phyloP scores from a whole-genome alignment of 1,140 invertebrate species.

The Hyles vespertilio region DNA sequence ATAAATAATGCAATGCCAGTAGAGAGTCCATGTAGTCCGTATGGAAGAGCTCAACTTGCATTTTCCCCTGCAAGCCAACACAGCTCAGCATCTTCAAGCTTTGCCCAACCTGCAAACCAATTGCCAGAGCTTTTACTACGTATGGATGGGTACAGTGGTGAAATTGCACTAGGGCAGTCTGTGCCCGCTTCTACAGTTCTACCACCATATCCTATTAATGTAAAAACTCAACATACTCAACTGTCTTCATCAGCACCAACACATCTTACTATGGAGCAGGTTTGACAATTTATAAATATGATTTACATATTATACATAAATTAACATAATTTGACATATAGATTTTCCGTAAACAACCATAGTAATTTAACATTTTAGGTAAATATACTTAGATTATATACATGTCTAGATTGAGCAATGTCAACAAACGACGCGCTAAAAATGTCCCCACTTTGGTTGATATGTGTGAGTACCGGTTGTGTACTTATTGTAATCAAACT shows the following conservation, averaged over 20 bases:
- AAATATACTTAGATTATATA: too few species aligned
- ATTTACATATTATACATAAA: neutral
- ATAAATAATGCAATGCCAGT: constrained; percentile 59
- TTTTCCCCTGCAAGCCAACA: constrained; percentile 78
- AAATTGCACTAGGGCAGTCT: constrained; percentile 77
- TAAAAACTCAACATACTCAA: constrained; percentile 77
- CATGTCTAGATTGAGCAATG: too few species aligned
- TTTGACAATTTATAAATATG: constrained; percentile 16
- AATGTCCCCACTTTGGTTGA: too few species aligned
- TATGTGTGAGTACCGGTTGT: too few species aligned
- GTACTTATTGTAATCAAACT: too few species aligned
- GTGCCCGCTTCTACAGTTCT: constrained; percentile 73
- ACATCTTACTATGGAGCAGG: constrained; percentile 83
- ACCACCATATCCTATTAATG: constrained; percentile 64
- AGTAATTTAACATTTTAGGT: neutral
- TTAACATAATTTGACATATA: neutral
- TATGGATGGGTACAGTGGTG: constrained; percentile 75
- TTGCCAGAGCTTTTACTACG: constrained; percentile 82
- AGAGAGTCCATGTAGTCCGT: constrained; percentile 69
- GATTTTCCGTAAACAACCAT: neutral
- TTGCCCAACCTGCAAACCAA: constrained; percentile 74
- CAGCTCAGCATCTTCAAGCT: constrained; percentile 76
- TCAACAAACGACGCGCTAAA: too few species aligned
- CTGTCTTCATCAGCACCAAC: constrained; percentile 91
- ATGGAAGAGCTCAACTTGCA: constrained; percentile 64